Evolutionary conservation across 2,888 invertebrate species (phyloP), one percentile per base, ranked within the genome.

Genomic region (Plagodis dolabraria): DNA sequence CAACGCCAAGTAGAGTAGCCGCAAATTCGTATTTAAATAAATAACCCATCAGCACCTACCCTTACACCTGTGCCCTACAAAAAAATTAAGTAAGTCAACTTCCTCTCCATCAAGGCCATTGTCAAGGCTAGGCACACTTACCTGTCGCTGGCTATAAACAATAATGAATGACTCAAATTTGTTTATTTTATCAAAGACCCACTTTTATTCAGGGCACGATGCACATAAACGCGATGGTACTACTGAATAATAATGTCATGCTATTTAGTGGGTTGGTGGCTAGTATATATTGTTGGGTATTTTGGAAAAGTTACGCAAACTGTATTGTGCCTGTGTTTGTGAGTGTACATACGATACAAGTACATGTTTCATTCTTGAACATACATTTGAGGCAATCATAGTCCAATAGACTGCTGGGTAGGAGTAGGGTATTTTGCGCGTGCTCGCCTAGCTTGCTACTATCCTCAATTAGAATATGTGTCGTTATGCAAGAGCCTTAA

Each of bases 111-210:
- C 58, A 72, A 80, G 76, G 79, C 77, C 80, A 80, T 57, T 76
- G 72, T 60, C 80, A 81, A 80, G 77, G 79, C 52, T 63, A 62
- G 62, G 63, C 68, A 68, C 70, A 68, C 65, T 40, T 10, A 10
- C 40, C 40, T 60, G 67, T 61, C 56, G 63, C 66, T 60, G 63
- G 58, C 60, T 68, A 67, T 61, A 58, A 63, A 56, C 49, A 49
- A 58, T 57, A 51, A 45, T 52, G 66, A 67, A 68, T 62, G 63
- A 60, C 59, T 59, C 60, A 50, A 53, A 53, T 52, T 22, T 49
- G 55, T 50, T 48, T 61, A 46, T 47, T 59, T 46, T 58, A 59
- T 49, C 45, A 58, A 22, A 22, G 36, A 49, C 53, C 47, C 58
- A 68, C 51, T 66, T 65, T 66, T 63, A 69, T 69, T 69, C 69